phyloP scores from a whole-genome alignment of 1,140 invertebrate species.

The Zaprionus ornatus region DNA sequence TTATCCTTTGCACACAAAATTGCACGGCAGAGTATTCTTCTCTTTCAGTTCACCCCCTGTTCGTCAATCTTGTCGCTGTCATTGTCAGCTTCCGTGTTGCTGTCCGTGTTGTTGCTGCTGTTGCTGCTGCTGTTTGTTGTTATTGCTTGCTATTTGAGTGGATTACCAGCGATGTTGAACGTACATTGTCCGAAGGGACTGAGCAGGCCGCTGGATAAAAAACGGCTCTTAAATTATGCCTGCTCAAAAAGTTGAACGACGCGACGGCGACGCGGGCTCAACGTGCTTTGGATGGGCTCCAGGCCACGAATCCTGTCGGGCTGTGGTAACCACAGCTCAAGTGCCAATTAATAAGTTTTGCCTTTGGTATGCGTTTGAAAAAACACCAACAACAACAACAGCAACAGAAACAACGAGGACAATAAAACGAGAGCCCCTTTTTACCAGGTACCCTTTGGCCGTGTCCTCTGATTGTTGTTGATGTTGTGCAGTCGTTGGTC shows the following conservation, averaged over 20 bases:
- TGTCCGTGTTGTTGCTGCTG: slow-evolving; percentile 37
- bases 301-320: slow-evolving; percentile 8
- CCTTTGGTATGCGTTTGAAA: slow-evolving; percentile 63
- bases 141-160: slow-evolving; percentile 62
- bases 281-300: slow-evolving; percentile 22
- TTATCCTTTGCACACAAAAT: not conserved
- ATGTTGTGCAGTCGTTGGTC: slow-evolving; percentile 56
- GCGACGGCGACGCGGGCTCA: slow-evolving; percentile 39
- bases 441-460: slow-evolving; percentile 41
- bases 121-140: slow-evolving; percentile 34
- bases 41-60: slow-evolving; percentile 25
- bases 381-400: slow-evolving; percentile 14
- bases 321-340: slow-evolving; percentile 67
- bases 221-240: slow-evolving; percentile 73
- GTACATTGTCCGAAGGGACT: slow-evolving; percentile 59
- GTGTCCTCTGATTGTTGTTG: slow-evolving; percentile 63
- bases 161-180: slow-evolving; percentile 67
- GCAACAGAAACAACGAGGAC: slow-evolving; percentile 8
- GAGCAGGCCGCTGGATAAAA: slow-evolving; percentile 21
- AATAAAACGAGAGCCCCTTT: slow-evolving; percentile 46
- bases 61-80: slow-evolving; percentile 43
- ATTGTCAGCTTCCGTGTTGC: slow-evolving; percentile 36
- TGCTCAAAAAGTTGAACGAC: slow-evolving; percentile 71
- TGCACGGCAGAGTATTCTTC: slow-evolving; percentile 46
- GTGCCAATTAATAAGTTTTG: slow-evolving; percentile 80